Evolutionary conservation across 2,888 invertebrate species (phyloP).

Genomic region (Athalia cordata): DNA sequence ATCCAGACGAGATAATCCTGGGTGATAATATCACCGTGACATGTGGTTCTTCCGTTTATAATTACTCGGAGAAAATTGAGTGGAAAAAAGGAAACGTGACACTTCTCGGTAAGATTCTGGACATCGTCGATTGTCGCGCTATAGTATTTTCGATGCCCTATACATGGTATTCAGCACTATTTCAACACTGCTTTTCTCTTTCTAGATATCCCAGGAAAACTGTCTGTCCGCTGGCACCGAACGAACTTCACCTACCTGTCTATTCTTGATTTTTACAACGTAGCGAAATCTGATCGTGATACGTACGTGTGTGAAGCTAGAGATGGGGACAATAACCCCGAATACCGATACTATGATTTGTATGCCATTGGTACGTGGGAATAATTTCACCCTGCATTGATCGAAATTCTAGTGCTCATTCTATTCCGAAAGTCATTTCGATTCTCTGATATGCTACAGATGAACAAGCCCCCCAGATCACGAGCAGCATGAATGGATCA

Average conservation of each 20-base stretch:
- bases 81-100: constrained; percentile 73
- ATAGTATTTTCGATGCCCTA: not conserved
- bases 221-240: constrained; percentile 49
- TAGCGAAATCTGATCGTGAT: constrained; percentile 62
- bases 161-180: not conserved
- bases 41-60: constrained; percentile 77
- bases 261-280: constrained; percentile 65
- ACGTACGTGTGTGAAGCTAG: constrained; percentile 63
- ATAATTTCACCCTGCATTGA: constrained; percentile 40
- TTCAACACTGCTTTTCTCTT: constrained; percentile 11
- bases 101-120: constrained; percentile 28
- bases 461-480: constrained; percentile 72
- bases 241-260: constrained; percentile 70
- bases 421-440: not conserved
- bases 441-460: constrained; percentile 66
- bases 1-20: constrained; percentile 69
- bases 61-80: constrained; percentile 72
- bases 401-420: constrained; percentile 53
- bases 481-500: constrained; percentile 74
- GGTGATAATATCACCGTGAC: constrained; percentile 77
- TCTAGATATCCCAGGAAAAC: constrained; percentile 55
- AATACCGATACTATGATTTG: constrained; percentile 61
- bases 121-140: too few relatives aligned
- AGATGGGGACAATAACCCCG: constrained; percentile 47
- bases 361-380: constrained; percentile 68